Percentiles rank a stretch among this genome's conserved stretches.
These are phyloP conservation scores for Chaetorhynchus papuensis DNA, from an alignment of 2,113 vertebrate species.

Conservation along the genomic window DNA sequence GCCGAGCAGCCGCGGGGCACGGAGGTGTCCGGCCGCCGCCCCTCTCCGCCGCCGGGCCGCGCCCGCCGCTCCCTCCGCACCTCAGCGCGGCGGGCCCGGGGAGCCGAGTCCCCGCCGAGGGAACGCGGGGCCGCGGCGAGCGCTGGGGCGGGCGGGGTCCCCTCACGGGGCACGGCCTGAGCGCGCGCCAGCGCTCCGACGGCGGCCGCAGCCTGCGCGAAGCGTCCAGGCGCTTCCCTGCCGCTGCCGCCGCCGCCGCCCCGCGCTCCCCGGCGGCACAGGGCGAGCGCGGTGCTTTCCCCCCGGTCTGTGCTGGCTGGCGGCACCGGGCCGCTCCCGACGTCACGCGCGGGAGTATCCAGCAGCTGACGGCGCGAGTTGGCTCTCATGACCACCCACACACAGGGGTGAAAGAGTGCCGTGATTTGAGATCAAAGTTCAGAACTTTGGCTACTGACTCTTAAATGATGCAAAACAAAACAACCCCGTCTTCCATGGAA, in stretches of 20 bases:
- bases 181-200: neutral
- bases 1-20: too few relatives aligned
- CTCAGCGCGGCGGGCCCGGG: neutral
- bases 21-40: too few relatives aligned
- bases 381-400: accelerated
- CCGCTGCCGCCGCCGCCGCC: neutral
- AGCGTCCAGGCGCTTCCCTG: neutral
- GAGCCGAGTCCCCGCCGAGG: neutral
- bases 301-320: accelerated
- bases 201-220: neutral
- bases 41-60: neutral
- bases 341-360: neutral
- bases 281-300: neutral
- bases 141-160: neutral
- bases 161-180: neutral
- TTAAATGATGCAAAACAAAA: neutral
- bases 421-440: neutral
- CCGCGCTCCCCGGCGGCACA: neutral
- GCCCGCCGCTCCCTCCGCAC: neutral
- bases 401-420: neutral
- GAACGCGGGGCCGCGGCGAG: neutral
- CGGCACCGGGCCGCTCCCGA: neutral
- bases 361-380: neutral
- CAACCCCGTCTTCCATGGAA: accelerated
- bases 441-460: neutral